These are phyloP conservation scores for Cisticola juncidis DNA, from an alignment of 2,113 vertebrate genomes.

Conservation along the genomic window DNA sequence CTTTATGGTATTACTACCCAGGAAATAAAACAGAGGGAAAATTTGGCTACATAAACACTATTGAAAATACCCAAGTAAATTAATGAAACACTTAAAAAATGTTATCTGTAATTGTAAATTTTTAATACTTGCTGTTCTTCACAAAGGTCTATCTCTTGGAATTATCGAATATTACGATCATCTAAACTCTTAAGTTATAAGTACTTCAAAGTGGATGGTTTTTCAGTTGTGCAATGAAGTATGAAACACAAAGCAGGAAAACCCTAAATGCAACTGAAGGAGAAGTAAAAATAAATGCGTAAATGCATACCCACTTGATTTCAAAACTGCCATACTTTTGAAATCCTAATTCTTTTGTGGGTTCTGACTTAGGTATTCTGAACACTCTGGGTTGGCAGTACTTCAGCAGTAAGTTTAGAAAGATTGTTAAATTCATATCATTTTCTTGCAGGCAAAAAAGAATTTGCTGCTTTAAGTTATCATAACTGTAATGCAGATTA, in stretches of 20 bases:
- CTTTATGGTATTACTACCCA: background rate
- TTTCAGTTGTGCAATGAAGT: conserved; percentile 22
- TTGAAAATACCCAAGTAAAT: background rate
- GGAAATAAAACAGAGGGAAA: background rate
- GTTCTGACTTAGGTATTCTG: background rate
- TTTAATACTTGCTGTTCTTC: background rate
- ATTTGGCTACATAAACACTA: background rate
- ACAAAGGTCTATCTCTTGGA: background rate
- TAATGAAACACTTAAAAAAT: background rate
- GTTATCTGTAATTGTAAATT: background rate
- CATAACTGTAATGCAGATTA: background rate
- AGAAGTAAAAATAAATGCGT: conserved; percentile 40
- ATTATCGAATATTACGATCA: background rate
- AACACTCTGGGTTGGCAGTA: background rate
- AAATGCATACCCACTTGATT: conserved; percentile 5
- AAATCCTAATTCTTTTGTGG: background rate
- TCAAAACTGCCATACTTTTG: conserved; percentile 38
- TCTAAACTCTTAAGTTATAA: background rate
- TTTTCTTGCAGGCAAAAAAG: background rate
- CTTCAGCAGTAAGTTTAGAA: background rate
- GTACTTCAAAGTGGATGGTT: background rate
- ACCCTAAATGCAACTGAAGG: conserved; percentile 33
- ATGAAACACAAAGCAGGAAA: conserved; percentile 45
- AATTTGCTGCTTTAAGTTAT: background rate
- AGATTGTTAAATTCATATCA: background rate